These are phyloP conservation scores for Aphelocoma californica DNA, from an alignment of 2,797 vertebrate species.

Conservation along the genomic window DNA sequence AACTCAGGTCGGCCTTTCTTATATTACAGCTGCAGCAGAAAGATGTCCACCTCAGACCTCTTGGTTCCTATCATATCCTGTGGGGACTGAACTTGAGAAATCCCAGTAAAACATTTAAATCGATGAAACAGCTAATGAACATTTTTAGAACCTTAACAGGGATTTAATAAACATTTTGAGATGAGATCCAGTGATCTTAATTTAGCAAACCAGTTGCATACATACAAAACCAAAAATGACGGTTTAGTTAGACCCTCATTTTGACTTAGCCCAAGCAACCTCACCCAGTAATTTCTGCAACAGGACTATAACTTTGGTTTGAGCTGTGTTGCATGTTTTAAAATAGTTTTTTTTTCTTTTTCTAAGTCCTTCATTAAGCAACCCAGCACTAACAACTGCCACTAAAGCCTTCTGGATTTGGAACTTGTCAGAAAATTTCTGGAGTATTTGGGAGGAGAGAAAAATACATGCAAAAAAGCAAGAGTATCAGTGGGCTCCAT, in stretches of 20 bases:
- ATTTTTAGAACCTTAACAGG: background rate
- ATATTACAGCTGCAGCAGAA: background rate
- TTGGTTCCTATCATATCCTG: background rate
- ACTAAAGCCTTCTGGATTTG: background rate
- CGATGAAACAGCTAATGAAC: background rate
- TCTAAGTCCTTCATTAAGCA: constrained; percentile 21
- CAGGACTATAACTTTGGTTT: constrained; percentile 59
- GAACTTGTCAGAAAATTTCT: background rate
- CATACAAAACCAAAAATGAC: constrained; percentile 10
- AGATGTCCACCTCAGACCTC: background rate
- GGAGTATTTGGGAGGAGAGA: background rate
- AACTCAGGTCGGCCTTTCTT: background rate
- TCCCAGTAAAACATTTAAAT: background rate
- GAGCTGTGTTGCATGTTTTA: background rate
- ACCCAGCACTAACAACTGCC: background rate
- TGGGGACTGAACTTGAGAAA: background rate
- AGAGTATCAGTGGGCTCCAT: background rate
- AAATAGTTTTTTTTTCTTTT: constrained; percentile 39
- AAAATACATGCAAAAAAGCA: background rate
- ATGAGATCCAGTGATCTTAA: constrained; percentile 2
- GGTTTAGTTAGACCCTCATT: background rate
- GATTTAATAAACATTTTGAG: background rate
- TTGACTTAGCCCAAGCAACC: constrained; percentile 34
- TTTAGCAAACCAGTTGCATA: constrained; percentile 31
- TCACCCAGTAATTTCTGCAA: constrained; percentile 61